phyloP scores from a whole-genome alignment of 64 coral and sea anemone species.

The Anthopleura sola region DNA sequence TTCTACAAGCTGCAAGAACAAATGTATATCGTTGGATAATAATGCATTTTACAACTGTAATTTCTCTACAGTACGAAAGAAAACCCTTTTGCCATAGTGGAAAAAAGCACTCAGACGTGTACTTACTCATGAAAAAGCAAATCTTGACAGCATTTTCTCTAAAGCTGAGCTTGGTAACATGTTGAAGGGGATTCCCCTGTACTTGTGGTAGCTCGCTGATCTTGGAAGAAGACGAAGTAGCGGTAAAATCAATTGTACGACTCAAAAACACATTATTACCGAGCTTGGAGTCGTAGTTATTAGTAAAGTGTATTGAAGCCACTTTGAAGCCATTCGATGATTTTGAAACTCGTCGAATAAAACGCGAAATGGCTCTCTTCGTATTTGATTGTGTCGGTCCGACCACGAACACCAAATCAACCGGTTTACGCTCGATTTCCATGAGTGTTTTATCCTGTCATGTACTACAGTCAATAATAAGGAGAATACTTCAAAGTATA shows the following conservation, averaged over 20 bases:
- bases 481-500: no score
- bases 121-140: conserved; percentile 5
- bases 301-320: not conserved
- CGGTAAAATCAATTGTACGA: not conserved
- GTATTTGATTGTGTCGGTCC: not conserved
- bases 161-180: not conserved
- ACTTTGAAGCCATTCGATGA: not conserved
- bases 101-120: not conserved
- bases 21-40: no score
- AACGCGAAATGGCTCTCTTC: not conserved
- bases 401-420: not conserved
- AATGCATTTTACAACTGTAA: no score
- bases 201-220: not conserved
- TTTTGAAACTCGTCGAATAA: not conserved
- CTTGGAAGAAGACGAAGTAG: not conserved
- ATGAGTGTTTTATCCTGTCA: not conserved
- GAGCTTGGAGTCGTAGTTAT: not conserved
- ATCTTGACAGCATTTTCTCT: not conserved
- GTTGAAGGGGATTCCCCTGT: conserved; percentile 10
- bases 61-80: no score
- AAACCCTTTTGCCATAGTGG: no score
- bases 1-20: no score
- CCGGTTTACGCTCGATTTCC: not conserved
- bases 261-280: not conserved
- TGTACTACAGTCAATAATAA: no score